A percentile compares a stretch with the other conserved stretches of the same genome.
Evolutionary conservation across 2,888 invertebrate species (phyloP).

Genomic region (Anoplius nigerrimus): DNA sequence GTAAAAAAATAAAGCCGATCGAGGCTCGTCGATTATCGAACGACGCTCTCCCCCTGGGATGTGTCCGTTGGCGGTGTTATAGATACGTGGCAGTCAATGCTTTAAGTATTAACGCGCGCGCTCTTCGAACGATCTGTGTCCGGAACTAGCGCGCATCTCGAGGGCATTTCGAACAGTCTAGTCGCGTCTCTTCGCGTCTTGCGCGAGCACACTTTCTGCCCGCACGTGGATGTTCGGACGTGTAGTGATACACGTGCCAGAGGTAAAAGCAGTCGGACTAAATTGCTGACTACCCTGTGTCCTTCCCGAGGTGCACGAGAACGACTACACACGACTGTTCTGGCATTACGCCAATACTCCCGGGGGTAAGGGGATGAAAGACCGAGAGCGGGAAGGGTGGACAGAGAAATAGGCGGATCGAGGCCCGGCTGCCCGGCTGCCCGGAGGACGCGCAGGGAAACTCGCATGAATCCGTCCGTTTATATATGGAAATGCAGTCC

Average conservation of each 20-base stretch:
- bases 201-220: too few species aligned
- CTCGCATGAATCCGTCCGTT: slow-evolving; percentile 41
- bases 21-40: too few species aligned
- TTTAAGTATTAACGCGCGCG: too few species aligned
- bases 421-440: slow-evolving; percentile 24
- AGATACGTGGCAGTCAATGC: too few species aligned
- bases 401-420: background rate
- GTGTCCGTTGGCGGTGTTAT: too few species aligned
- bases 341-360: slow-evolving; percentile 27
- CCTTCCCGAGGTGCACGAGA: slow-evolving; percentile 17
- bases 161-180: too few species aligned
- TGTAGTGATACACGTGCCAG: background rate
- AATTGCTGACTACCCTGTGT: slow-evolving; percentile 60
- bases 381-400: background rate
- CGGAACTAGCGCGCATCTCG: too few species aligned
- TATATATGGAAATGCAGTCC: slow-evolving; percentile 45
- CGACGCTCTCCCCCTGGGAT: too few species aligned
- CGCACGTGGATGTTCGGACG: too few species aligned
- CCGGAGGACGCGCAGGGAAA: slow-evolving; percentile 43
- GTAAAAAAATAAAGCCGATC: too few species aligned
- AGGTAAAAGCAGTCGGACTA: slow-evolving; percentile 37
- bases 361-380: background rate
- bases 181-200: too few species aligned
- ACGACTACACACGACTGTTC: slow-evolving; percentile 26
- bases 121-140: too few species aligned